These are phyloP conservation scores for Sturnira hondurensis DNA, from an alignment of 2,113 vertebrate genomes.

Conservation along the genomic window DNA sequence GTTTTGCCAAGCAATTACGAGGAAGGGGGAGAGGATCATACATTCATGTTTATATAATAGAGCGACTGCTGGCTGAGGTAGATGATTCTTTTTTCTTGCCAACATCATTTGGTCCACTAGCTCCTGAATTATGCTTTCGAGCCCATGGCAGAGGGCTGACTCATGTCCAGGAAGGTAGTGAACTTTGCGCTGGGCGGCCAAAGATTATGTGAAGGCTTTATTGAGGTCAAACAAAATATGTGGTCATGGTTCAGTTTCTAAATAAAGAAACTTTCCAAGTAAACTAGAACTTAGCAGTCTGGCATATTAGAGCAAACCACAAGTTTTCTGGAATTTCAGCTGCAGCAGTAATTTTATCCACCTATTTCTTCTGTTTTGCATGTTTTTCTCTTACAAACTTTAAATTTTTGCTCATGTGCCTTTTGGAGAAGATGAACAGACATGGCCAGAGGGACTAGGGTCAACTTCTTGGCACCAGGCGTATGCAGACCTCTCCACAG, in stretches of 20 bases:
- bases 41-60: neutral
- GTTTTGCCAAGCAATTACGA: neutral
- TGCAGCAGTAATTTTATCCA: neutral
- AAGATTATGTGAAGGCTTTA: neutral
- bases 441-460: neutral
- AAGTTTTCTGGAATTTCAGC: neutral
- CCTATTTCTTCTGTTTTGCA: neutral
- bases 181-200: neutral
- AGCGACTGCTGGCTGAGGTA: neutral
- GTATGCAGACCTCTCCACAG: fast-evolving
- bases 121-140: neutral
- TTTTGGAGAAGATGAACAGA: neutral
- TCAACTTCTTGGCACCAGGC: neutral
- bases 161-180: neutral
- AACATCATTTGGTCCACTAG: neutral
- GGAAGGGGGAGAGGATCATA: neutral
- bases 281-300: neutral
- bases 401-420: neutral
- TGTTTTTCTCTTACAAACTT: neutral
- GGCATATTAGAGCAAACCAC: neutral
- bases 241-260: neutral
- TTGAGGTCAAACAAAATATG: neutral
- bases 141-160: neutral
- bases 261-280: neutral
- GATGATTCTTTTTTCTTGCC: neutral